Evolutionary conservation across 2,797 vertebrate genomes (phyloP), one percentile per base, ranked within the genome.

Genomic region (Chaunax sp.): DNA sequence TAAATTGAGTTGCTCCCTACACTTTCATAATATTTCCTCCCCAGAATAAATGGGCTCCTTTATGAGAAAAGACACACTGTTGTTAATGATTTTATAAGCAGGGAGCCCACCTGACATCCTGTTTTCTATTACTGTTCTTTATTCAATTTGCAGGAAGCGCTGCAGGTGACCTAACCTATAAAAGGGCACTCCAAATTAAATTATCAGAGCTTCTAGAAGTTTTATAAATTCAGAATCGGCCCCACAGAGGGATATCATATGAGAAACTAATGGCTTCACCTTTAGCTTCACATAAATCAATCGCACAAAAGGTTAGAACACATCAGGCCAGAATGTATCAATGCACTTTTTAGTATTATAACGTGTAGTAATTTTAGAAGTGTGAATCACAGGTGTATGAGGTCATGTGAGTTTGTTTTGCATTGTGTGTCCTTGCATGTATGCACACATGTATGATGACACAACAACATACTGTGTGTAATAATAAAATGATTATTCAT

Each of bases 181-280:
- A 95, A 89, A 96, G 95, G 95, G 94, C 95, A 94, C 86, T 82
- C 81, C 87, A 90, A 95, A 96, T 94, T 87, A 89, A 95, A 95
- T 96, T 96, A 95, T 88, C 83, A 83, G 89, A 91, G 89, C 87
- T 92, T 75, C 89, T 92, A 93, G 82, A 90, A 95, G 95, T 94
- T 93, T 93, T 90, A 95, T 91, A 92, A 93, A 94, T 93, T 93
- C 89, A 90, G 86, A 93, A 93, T 89, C 72, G 81, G 81, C 76
- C 80, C 90, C 88, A 90, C 83, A 85, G 85, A 87, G 90, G 87
- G 89, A 89, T 90, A 82, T 87, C 75, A 61, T 86, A 84, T 60
- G 59, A 86, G 89, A 87, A 89, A 90, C 84, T 89, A 93, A 92
- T 93, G 90, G 90, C 87, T 83, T 93, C 90, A 92, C 92, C 90